phyloP scores from a whole-genome alignment of 2,113 vertebrate genomes.

The Tamias sibiricus region DNA sequence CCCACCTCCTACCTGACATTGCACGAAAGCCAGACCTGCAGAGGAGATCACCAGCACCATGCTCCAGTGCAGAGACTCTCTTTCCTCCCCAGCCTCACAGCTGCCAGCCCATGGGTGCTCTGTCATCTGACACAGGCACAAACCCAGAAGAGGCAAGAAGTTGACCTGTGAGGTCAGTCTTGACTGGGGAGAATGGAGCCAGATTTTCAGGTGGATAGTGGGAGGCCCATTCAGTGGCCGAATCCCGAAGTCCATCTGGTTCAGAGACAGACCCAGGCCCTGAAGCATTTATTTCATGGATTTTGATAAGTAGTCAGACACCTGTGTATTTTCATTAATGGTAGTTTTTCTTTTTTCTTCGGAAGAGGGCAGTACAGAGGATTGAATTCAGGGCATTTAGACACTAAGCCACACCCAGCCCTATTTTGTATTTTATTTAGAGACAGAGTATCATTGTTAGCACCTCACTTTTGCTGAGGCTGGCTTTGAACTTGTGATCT shows the following conservation, averaged over 20 bases:
- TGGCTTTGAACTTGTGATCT: too few species aligned
- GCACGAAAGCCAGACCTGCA: not conserved
- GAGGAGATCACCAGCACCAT: rapidly evolving
- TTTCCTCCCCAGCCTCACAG: too few species aligned
- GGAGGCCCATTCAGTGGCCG: not conserved
- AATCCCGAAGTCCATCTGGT: not conserved
- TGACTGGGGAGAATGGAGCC: not conserved
- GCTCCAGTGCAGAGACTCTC: not conserved
- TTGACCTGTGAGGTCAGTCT: not conserved
- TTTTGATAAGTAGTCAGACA: not conserved
- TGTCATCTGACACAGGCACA: too few species aligned
- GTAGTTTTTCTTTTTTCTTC: too few species aligned
- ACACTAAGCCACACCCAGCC: too few species aligned
- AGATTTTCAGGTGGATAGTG: not conserved
- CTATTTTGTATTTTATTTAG: too few species aligned
- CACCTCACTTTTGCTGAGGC: too few species aligned
- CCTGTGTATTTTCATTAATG: not conserved
- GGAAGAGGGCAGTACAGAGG: too few species aligned
- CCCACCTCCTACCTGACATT: not conserved
- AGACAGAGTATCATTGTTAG: too few species aligned
- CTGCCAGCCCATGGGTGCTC: rapidly evolving
- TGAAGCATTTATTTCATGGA: rapidly evolving
- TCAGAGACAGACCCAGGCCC: not conserved
- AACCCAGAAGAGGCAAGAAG: not conserved
- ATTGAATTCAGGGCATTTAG: too few species aligned